Evolutionary conservation across 2,888 invertebrate genomes (phyloP).

Genomic region (Lepidochrysops patricia): DNA sequence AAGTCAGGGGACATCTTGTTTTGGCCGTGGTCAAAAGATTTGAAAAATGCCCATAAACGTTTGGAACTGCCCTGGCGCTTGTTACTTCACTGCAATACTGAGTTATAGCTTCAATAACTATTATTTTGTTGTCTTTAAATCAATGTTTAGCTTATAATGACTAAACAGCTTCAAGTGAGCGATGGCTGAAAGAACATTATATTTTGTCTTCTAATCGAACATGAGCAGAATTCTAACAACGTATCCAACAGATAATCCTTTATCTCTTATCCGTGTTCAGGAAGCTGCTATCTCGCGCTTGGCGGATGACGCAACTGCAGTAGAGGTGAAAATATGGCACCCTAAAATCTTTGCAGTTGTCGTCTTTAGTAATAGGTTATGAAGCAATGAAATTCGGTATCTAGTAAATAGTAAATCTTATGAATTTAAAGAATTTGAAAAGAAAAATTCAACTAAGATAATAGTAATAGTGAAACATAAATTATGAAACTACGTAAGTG

Average conservation of each 20-base stretch:
- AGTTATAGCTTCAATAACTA: conserved; percentile 7
- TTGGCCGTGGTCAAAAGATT: too few species aligned
- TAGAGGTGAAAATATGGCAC: neutral
- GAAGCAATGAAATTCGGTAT: too few species aligned
- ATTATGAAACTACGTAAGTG: too few species aligned
- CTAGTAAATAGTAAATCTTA: too few species aligned
- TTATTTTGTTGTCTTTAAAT: neutral
- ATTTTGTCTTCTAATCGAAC: too few species aligned
- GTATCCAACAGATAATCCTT: neutral
- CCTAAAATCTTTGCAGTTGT: neutral
- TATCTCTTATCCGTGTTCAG: neutral
- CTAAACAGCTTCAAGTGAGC: neutral
- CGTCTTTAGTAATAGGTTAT: neutral
- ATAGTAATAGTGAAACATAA: too few species aligned
- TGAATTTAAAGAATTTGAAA: too few species aligned
- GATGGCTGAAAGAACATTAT: too few species aligned
- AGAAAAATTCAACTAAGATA: too few species aligned
- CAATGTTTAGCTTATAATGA: neutral
- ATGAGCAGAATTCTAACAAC: neutral
- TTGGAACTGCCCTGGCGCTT: conserved; percentile 17
- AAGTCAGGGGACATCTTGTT: too few species aligned
- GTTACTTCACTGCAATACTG: conserved; percentile 3
- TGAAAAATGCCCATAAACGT: too few species aligned
- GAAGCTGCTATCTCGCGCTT: neutral
- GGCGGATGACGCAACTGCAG: neutral